These are phyloP conservation scores for Eupithecia insigniata DNA, from an alignment of 2,888 invertebrate species.

Conservation along the genomic window DNA sequence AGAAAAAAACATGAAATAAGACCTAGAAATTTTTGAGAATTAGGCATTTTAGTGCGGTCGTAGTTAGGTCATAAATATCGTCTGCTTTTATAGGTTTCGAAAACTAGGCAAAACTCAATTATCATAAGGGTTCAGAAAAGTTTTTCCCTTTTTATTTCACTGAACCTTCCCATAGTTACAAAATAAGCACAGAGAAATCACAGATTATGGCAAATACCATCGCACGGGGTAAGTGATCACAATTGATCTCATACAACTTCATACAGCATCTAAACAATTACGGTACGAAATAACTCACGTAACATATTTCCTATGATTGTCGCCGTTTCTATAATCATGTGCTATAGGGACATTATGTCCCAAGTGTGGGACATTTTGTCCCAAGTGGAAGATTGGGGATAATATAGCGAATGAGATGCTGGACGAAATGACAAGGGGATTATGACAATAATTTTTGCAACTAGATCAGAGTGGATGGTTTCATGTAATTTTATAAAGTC, in stretches of 20 bases:
- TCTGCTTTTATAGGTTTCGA: too few species aligned
- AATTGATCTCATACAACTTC: constrained; percentile 28
- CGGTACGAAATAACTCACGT: constrained; percentile 42
- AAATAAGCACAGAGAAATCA: constrained; percentile 22
- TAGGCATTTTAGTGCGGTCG: too few species aligned
- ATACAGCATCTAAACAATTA: constrained; percentile 45
- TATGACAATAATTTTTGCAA: constrained; percentile 68
- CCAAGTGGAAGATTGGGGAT: constrained; percentile 9
- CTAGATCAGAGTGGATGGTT: constrained; percentile 63
- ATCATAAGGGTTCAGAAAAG: not conserved
- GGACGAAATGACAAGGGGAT: constrained; percentile 52
- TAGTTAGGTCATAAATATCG: too few species aligned
- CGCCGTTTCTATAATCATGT: constrained; percentile 53
- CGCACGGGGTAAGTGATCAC: constrained; percentile 20
- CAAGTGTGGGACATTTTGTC: constrained; percentile 10
- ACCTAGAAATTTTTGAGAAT: too few species aligned
- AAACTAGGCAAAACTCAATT: too few species aligned
- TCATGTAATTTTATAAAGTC: not conserved
- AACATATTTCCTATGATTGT: constrained; percentile 51
- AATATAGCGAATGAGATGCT: constrained; percentile 2
- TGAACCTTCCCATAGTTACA: constrained; percentile 20
- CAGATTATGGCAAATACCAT: constrained; percentile 25
- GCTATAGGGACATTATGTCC: constrained; percentile 43
- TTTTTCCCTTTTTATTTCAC: not conserved
- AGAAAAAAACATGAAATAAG: too few species aligned